A percentile compares a stretch with the other conserved stretches of the same genome.
Conservation (phyloP, 2,888 invertebrate species). For the Hypercompe scribonia region DNA sequence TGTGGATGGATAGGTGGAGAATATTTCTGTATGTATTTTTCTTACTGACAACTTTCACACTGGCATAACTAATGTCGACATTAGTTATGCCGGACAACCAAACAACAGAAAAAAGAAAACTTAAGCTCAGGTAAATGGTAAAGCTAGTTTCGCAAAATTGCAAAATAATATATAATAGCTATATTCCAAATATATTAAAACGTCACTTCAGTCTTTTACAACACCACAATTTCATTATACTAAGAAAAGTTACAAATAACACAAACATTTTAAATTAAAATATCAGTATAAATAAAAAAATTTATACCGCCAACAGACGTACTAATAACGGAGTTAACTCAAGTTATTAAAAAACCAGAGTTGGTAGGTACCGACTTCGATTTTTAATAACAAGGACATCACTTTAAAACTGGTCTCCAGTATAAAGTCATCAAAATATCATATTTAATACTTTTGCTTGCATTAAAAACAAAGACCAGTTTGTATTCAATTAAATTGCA, state of each 20-base stretch:
- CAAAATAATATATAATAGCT: too few species aligned
- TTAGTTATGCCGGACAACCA: too few species aligned
- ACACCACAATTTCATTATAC: background rate
- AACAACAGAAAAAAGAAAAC: too few species aligned
- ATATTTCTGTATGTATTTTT: too few species aligned
- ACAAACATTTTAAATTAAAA: background rate
- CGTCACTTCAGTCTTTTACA: background rate
- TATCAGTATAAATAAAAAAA: background rate
- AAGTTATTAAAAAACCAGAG: conserved; percentile 18
- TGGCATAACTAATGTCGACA: too few species aligned
- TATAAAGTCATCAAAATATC: conserved; percentile 50
- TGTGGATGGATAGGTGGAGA: too few species aligned
- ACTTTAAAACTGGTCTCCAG: conserved; percentile 41
- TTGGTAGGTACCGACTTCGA: too few species aligned
- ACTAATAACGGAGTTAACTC: background rate
- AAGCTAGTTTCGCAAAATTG: background rate
- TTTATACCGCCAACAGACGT: background rate
- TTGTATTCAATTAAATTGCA: conserved; percentile 45
- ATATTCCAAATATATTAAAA: background rate
- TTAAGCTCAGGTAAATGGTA: background rate
- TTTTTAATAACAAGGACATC: conserved; percentile 25
- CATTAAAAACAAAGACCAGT: conserved; percentile 31
- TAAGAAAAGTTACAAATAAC: background rate
- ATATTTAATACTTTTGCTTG: conserved; percentile 47
- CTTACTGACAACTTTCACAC: background rate